Evolutionary conservation across 1,140 invertebrate genomes (phyloP), one percentile per base, ranked within the genome.

Genomic region (Drosophila kanapiae): DNA sequence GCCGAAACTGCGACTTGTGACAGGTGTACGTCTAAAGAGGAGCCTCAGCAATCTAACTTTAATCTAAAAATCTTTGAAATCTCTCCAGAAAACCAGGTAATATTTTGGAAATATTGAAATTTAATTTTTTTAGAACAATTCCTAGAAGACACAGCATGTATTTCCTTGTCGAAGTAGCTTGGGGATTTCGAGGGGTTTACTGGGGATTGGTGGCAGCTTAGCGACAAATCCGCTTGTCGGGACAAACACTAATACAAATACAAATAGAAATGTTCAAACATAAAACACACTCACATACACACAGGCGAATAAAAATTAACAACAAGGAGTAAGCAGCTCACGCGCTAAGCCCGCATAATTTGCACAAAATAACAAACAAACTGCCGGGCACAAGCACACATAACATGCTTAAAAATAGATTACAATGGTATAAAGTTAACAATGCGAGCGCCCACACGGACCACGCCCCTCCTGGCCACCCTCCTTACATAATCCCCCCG

Each of bases 371-470:
- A 69, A 64, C 71, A 67, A 83, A 74, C 69, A 60, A 43, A 60
- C 57, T 76, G 29, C 38, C 33, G 53, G 40, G 70, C 49, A 70
- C 63, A 70, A 45, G 65, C 57, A 45, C 57, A 77, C 65, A 86
- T 80, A 86, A 82, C 76, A 79, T 86, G 69, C 82, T 85, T 85
- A 82, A 82, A 86, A 86, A 86, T 87, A 86, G 83, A 86, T 86
- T 86, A 80, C 83, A 87, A 87, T 82, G 80, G 83, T 77, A 77
- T 83, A 87, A 87, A 82, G 84, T 87, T 83, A 83, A 87, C 82
- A 86, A 85, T 78, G 75, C 68, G 27, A 63, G 59, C 62, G 27
- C 67, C 43, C 57, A 37, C 63, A 62, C 38, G 35, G 53, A 53
- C 42, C 70, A 42, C 59, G 35, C 37, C 57, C 51, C n/a, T n/a